Percentiles rank a stretch among this genome's conserved stretches.
Conservation (phyloP, 2,113 vertebrate genomes). For the Platycercus adscitus region DNA sequence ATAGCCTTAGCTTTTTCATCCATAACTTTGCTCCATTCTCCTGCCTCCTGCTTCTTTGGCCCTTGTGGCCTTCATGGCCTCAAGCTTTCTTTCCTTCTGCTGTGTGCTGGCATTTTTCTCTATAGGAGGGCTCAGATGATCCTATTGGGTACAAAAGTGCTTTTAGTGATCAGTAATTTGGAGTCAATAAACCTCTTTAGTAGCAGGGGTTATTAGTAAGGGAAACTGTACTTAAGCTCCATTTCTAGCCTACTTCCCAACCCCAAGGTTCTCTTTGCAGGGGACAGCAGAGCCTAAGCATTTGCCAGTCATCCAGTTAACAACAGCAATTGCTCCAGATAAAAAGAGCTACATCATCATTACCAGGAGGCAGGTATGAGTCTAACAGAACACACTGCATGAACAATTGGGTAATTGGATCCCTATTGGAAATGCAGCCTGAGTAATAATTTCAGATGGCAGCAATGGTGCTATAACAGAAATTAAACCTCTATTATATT, state of each 20-base stretch:
- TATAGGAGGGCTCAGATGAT: neutral
- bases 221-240: neutral
- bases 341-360: slow-evolving; percentile 36
- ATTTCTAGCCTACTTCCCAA: neutral
- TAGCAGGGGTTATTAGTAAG: neutral
- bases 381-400: slow-evolving; percentile 16
- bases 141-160: neutral
- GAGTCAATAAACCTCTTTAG: slow-evolving; percentile 15
- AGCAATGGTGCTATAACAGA: neutral
- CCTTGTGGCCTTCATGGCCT: neutral
- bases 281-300: neutral
- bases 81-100: neutral
- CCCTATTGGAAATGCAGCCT: slow-evolving; percentile 19
- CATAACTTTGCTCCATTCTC: neutral
- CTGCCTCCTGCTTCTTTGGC: neutral
- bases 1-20: rapidly evolving
- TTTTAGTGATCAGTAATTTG: slow-evolving; percentile 29
- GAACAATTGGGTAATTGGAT: slow-evolving; percentile 24
- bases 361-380: neutral
- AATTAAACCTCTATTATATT: slow-evolving; percentile 9
- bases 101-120: neutral
- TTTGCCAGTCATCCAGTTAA: slow-evolving; percentile 13
- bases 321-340: slow-evolving; percentile 31
- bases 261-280: neutral
- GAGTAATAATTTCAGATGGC: slow-evolving; percentile 33